phyloP scores from a whole-genome alignment of 2,797 vertebrate genomes.

The Phrynocephalus guinanensis region DNA sequence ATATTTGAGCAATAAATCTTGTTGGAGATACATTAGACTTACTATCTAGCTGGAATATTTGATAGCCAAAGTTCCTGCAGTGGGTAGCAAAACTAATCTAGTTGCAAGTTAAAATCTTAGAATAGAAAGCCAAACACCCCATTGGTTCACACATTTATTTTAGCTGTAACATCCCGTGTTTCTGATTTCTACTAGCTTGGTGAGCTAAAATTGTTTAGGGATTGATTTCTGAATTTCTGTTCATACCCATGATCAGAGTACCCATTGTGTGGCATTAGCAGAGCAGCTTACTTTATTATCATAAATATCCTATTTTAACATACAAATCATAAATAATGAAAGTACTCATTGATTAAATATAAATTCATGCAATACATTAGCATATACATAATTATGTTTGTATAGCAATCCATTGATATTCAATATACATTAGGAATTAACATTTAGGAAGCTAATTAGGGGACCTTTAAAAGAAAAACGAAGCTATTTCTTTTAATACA shows the following conservation, averaged over 20 bases:
- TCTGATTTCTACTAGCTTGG: not conserved
- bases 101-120: not conserved
- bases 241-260: not conserved
- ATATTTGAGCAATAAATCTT: too few species aligned
- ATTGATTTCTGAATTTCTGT: not conserved
- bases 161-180: not conserved
- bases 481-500: not conserved
- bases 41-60: too few species aligned
- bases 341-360: not conserved
- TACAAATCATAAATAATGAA: not conserved
- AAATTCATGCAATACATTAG: not conserved
- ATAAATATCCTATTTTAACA: not conserved
- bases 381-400: conserved; percentile 16
- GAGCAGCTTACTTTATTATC: not conserved
- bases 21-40: too few species aligned
- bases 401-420: not conserved
- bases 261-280: not conserved
- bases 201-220: not conserved
- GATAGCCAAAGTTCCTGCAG: too few species aligned
- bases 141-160: not conserved
- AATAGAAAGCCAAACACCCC: not conserved
- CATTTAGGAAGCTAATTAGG: conserved; percentile 4
- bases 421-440: conserved; percentile 9
- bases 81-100: not conserved
- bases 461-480: not conserved